Evolutionary conservation across 2,888 invertebrate genomes (phyloP).

Genomic region (Orchestes rusci): DNA sequence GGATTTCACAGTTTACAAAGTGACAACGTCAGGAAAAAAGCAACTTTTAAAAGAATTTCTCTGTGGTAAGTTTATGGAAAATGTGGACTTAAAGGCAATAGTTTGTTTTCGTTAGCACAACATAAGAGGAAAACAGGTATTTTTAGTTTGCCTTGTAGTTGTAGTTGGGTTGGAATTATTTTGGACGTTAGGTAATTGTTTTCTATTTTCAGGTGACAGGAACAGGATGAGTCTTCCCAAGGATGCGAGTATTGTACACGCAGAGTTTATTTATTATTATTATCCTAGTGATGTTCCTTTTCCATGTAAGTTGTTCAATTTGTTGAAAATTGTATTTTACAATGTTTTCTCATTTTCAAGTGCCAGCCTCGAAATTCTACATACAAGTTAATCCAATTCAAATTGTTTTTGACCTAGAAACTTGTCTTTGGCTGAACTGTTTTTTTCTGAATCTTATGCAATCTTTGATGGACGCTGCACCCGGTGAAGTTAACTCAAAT

Average conservation of each 20-base stretch:
- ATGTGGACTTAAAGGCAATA: background rate
- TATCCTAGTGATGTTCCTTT: constrained; percentile 87
- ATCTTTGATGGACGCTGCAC: constrained; percentile 54
- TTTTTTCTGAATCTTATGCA: constrained; percentile 84
- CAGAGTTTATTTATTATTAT: constrained; percentile 94
- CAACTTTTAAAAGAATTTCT: constrained; percentile 74
- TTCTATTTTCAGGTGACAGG: constrained; percentile 52
- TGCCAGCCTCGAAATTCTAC: constrained; percentile 90
- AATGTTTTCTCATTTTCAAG: constrained; percentile 47
- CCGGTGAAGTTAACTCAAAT: constrained; percentile 38
- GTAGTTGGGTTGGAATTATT: background rate
- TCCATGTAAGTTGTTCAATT: constrained; percentile 59
- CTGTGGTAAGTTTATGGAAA: constrained; percentile 49
- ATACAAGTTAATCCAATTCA: constrained; percentile 87
- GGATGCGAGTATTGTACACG: constrained; percentile 87
- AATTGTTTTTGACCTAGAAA: constrained; percentile 78
- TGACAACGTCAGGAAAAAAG: constrained; percentile 68
- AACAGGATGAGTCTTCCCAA: constrained; percentile 79
- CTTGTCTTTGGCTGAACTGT: constrained; percentile 89
- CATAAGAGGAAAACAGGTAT: too few species aligned
- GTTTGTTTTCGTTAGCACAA: too few species aligned
- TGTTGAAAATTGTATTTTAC: background rate
- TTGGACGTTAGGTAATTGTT: background rate
- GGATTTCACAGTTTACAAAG: constrained; percentile 83
- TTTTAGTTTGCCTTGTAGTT: too few species aligned